Base-by-base conservation (phyloP, 2,113 vertebrate species). In the Sinocyclocheilus grahami region DNA sequence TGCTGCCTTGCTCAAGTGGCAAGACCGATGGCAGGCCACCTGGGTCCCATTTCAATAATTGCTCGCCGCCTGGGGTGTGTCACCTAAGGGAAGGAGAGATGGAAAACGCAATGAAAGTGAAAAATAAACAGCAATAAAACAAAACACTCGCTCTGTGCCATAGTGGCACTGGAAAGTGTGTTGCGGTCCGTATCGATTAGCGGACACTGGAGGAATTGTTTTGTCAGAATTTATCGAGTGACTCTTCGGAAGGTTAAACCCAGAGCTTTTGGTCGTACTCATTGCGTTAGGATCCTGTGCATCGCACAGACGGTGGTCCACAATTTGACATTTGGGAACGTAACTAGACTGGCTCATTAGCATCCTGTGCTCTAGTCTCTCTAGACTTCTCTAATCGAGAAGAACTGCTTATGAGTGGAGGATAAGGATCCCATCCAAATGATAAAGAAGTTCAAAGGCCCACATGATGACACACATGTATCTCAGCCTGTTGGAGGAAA, bases 11-110 rank as follows among this genome's bases (percentile, higher is more conserved):
- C 96, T 97, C 95, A 92, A 94, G 95, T 95, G 89, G 93, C 96
- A 94, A 96, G 96, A 96, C 95, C 94, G 91, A 96, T 96, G 96
- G 96, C 96, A 95, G 96, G 94, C 96, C 95, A 95, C 95, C 95
- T 95, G 91, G 93, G 95, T 95, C 95, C 96, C 95, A 96, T 96
- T 96, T 96, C 96, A 95, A 96, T 97, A 97, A 97, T 96, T 97
- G 96, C 95, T 96, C 93, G 87, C 95, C 94, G 95, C 95, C 95
- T 94, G 95, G 95, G 96, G 95, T 95, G 95, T 95, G 94, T 94
- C 95, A 95, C 95, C 95, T 77, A 55, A 95, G 93, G 95, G 93
- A 96, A 95, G 95, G 93, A 78, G n/a, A 39, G 60, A 88, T 75
- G 65, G 77, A 81, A 46, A 86, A 85, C n/a, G 27, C 85, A 84